Base-by-base conservation (phyloP, 2,888 invertebrate genomes). In the Dioctria linearis region DNA sequence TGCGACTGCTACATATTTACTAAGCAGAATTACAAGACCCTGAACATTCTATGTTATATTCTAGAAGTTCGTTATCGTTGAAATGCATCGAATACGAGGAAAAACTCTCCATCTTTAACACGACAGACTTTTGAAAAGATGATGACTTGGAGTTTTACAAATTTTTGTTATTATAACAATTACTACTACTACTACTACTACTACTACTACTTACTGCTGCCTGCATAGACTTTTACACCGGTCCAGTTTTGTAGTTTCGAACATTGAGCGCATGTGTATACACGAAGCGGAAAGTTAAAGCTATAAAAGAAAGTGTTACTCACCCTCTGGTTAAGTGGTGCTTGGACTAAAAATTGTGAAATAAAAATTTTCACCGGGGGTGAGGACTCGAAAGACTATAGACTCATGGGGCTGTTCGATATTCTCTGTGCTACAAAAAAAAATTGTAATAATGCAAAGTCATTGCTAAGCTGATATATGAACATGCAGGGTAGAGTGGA, bases 1-100 rank as follows among this genome's bases (percentile, higher is more conserved):
- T 25, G 25, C 25, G 1, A 25, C 25, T 25, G 25, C 25, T 25
- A 49, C 42, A 54, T 54, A 73, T 39, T 57, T 54, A 39, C n/a
- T 13, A 54, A 40, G 42, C 71, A 40, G 57, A 40, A 11, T 40
- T 40, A 37, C 39, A 42, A 59, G 57, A 57, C 59, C 59, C 73
- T 11, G n/a, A 40, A 59, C 59, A 73, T 57, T 75, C 73, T 40
- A 13, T 25, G 25, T 25, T n/a, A 25, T 25, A 25, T 59, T 43
- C 43, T 54, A 54, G 40, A 46, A 59, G 59, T 13, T 59, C 25
- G 73, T 43, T 75, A 75, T 75, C 73, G 73, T 13, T 4, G 42
- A 49, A 75, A 75, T 75, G 59, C 73, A 75, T 75, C 73, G 73
- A 59, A 59, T 75, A 75, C 73, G 73, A 75, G 42, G 73, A 75